Evolutionary conservation across 2,888 invertebrate genomes (phyloP).

Genomic region (Sarcophaga carnaria): DNA sequence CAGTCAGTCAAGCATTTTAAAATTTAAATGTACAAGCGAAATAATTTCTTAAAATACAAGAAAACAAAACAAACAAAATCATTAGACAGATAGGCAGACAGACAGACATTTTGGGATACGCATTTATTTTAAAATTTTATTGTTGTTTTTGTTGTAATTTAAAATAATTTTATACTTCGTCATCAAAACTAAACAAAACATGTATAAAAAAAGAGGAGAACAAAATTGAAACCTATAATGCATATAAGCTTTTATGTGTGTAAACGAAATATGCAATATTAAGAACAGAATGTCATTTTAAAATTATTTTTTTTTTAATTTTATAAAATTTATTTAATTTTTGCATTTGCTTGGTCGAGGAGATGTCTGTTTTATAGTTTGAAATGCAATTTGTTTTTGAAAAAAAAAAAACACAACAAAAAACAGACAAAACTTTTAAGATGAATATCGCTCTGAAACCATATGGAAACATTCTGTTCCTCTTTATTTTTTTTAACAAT

Average conservation of each 20-base stretch:
- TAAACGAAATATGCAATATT: neutral
- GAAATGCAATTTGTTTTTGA: constrained; percentile 48
- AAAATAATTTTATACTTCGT: constrained; percentile 61
- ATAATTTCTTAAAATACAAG: constrained; percentile 29
- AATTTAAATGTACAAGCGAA: constrained; percentile 52
- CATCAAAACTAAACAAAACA: constrained; percentile 36
- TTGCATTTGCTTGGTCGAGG: constrained; percentile 26
- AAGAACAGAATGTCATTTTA: constrained; percentile 36
- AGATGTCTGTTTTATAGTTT: constrained; percentile 61
- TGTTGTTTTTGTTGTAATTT: neutral
- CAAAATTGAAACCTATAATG: no score
- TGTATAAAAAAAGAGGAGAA: no score
- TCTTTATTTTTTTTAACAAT: neutral
- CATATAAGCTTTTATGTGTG: neutral
- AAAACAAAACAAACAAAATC: neutral
- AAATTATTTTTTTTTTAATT: constrained; percentile 36
- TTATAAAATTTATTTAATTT: constrained; percentile 18
- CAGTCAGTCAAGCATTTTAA: constrained; percentile 54
- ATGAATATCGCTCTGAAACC: constrained; percentile 22
- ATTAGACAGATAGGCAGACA: no score
- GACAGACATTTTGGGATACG: constrained; percentile 3
- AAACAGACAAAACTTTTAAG: neutral
- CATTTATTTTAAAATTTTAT: neutral
- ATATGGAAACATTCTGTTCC: constrained; percentile 65
- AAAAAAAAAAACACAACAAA: neutral